Evolutionary conservation across 2,888 invertebrate genomes (phyloP).

Genomic region (Melieria omissa): DNA sequence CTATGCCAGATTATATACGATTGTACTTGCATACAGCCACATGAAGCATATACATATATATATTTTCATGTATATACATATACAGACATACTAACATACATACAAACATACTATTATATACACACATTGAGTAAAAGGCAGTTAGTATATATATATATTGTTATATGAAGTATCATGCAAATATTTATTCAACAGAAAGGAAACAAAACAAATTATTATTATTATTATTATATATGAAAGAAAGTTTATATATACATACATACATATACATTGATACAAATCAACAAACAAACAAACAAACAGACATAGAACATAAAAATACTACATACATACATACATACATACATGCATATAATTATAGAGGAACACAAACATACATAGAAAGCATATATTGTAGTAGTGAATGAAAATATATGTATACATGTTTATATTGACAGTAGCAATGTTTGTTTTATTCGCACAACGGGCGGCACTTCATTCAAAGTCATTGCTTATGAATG

Average conservation of each 20-base stretch:
- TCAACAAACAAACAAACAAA: conserved; percentile 3
- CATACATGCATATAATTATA: conserved; percentile 38
- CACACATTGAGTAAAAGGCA: not conserved
- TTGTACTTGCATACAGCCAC: conserved; percentile 13
- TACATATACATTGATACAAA: conserved; percentile 8
- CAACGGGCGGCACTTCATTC: no score
- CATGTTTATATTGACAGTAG: conserved; percentile 45
- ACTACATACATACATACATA: conserved; percentile 37
- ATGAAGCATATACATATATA: not conserved
- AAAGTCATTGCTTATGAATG: no score
- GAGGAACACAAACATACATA: not conserved
- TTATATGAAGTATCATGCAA: not conserved
- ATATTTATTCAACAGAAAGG: no score
- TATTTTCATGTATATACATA: conserved; percentile 29
- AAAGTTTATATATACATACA: conserved; percentile 14
- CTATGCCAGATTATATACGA: conserved; percentile 9
- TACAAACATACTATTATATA: not conserved
- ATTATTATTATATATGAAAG: no score
- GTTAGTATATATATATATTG: not conserved
- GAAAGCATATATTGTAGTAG: conserved; percentile 13
- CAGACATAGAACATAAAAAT: conserved; percentile 30
- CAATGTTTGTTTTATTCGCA: conserved; percentile 6
- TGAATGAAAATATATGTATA: conserved; percentile 46
- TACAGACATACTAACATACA: conserved; percentile 35
- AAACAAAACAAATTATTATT: no score